Conservation (phyloP, 2,888 invertebrate genomes). For the Plagodis dolabraria region DNA sequence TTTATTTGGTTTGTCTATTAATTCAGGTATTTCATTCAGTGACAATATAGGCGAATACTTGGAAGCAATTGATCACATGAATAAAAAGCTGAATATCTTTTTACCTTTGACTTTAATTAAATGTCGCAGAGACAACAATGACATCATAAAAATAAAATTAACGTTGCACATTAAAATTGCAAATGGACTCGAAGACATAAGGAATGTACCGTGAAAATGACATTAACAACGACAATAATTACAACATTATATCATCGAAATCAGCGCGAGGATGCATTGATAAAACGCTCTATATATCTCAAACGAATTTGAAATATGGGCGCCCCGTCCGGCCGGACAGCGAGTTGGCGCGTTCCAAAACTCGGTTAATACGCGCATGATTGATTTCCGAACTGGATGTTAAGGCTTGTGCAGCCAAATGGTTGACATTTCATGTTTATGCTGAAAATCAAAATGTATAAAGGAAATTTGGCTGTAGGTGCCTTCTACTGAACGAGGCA, state of each 20-base stretch:
- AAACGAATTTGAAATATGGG: slow-evolving; percentile 79
- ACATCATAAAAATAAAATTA: slow-evolving; percentile 32
- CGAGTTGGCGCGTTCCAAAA: slow-evolving; percentile 74
- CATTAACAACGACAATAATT: slow-evolving; percentile 81
- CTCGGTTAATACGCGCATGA: slow-evolving; percentile 76
- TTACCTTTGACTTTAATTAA: neutral
- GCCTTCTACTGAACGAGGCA: slow-evolving; percentile 1
- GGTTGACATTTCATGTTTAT: slow-evolving; percentile 15
- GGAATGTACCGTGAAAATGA: slow-evolving; percentile 79
- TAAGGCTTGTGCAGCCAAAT: slow-evolving; percentile 35
- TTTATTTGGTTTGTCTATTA: no score
- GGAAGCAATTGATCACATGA: neutral
- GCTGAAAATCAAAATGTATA: neutral
- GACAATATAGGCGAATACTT: no score
- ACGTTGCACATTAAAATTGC: slow-evolving; percentile 54
- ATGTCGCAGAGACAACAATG: slow-evolving; percentile 28
- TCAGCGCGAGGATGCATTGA: slow-evolving; percentile 83
- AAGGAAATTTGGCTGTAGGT: neutral
- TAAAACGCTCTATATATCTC: slow-evolving; percentile 80
- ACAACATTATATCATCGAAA: slow-evolving; percentile 78
- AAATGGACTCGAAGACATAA: slow-evolving; percentile 70
- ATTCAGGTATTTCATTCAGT: no score
- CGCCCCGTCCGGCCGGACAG: slow-evolving; percentile 71
- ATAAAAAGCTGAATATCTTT: neutral
- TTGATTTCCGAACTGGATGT: slow-evolving; percentile 65